phyloP scores from a whole-genome alignment of 2,797 vertebrate species.

The Hippoglossus hippoglossus region DNA sequence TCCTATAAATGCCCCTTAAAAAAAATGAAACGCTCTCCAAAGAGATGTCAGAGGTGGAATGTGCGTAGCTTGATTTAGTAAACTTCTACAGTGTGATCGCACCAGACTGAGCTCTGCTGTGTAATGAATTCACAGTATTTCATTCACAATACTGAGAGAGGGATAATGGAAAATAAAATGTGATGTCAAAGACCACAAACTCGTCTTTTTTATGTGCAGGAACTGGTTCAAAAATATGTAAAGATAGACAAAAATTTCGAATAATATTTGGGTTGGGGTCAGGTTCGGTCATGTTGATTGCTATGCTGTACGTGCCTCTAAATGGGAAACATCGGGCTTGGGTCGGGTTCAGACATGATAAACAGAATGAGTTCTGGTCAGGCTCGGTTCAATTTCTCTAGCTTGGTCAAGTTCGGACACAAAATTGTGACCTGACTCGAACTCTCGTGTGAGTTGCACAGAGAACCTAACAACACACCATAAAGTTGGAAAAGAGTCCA shows the following conservation, averaged over 20 bases:
- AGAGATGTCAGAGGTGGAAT: background rate
- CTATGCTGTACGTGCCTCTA: too few relatives aligned
- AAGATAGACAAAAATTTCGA: too few relatives aligned
- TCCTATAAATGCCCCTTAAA: background rate
- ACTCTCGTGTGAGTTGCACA: background rate
- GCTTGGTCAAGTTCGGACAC: too few relatives aligned
- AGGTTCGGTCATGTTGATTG: too few relatives aligned
- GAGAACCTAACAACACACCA: background rate
- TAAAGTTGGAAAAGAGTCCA: background rate
- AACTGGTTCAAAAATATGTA: too few relatives aligned
- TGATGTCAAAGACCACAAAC: background rate
- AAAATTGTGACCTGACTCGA: too few relatives aligned
- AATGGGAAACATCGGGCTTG: too few relatives aligned
- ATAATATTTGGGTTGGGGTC: too few relatives aligned
- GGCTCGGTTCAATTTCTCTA: too few relatives aligned
- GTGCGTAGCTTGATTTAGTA: background rate
- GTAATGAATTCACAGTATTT: background rate
- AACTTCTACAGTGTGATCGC: constrained; percentile 1
- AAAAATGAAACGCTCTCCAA: background rate
- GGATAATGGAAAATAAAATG: background rate
- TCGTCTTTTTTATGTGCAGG: too few relatives aligned
- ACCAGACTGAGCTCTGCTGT: background rate
- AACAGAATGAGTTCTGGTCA: too few relatives aligned
- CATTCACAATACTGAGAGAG: background rate
- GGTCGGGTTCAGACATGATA: too few relatives aligned